These are phyloP conservation scores for Nerophis ophidion DNA, from an alignment of 2,113 vertebrate species.

Conservation along the genomic window DNA sequence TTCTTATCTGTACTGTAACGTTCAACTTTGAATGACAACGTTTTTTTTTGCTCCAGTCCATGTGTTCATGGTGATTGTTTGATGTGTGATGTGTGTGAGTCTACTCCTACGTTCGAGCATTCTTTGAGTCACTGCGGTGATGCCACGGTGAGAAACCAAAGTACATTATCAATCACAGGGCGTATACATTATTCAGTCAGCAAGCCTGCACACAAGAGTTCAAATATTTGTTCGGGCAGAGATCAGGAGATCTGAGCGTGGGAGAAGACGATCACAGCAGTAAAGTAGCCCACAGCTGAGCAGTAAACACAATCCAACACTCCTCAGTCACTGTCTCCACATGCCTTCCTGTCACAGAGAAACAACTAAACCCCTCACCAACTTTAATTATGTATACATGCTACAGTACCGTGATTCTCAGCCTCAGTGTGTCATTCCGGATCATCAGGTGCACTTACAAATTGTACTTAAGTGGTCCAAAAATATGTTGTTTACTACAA, in stretches of 20 bases:
- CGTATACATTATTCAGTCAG: conserved; percentile 35
- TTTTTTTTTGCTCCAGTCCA: conserved; percentile 18
- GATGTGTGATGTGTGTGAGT: conserved; percentile 5
- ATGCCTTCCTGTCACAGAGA: conserved; percentile 4
- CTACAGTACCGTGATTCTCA: not conserved
- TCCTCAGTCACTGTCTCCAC: conserved; percentile 23
- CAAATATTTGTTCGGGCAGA: conserved; percentile 61
- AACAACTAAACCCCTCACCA: conserved; percentile 7
- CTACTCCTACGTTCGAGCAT: conserved; percentile 21
- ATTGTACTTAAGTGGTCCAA: no score
- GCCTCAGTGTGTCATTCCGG: no score
- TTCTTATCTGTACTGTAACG: no score
- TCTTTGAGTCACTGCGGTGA: conserved; percentile 43
- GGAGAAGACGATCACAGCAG: conserved; percentile 38
- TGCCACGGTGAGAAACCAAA: conserved; percentile 31
- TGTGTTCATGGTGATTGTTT: not conserved
- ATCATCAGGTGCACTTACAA: no score
- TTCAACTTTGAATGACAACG: not conserved
- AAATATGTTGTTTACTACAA: no score
- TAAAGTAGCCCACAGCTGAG: conserved; percentile 25
- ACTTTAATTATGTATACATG: not conserved
- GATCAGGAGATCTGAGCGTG: conserved; percentile 40
- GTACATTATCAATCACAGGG: conserved; percentile 55
- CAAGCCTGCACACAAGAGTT: conserved; percentile 32
- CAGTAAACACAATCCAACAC: conserved; percentile 29